Conservation (phyloP, 2,888 invertebrate species). For the Chouioia cunea region DNA sequence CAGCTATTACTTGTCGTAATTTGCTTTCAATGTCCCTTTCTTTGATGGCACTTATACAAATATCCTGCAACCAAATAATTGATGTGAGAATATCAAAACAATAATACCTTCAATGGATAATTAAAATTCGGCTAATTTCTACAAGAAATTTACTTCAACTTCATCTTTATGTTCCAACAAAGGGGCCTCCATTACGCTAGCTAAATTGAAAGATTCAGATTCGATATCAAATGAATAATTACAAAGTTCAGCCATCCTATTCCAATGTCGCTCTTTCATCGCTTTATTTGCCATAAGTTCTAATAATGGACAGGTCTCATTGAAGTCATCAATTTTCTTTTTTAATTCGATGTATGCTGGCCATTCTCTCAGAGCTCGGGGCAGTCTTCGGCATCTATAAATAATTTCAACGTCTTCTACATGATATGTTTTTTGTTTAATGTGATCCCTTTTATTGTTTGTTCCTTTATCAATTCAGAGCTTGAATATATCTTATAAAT, state of each 20-base stretch:
- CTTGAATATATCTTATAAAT: neutral
- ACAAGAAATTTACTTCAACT: slow-evolving; percentile 75
- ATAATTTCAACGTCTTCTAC: slow-evolving; percentile 17
- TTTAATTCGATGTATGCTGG: slow-evolving; percentile 88
- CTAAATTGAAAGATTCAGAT: slow-evolving; percentile 83
- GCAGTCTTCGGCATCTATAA: slow-evolving; percentile 82
- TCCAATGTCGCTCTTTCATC: slow-evolving; percentile 87
- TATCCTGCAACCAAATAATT: slow-evolving; percentile 72
- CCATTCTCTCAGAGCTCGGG: slow-evolving; percentile 89
- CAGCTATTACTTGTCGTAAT: slow-evolving; percentile 82
- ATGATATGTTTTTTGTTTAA: too few relatives aligned
- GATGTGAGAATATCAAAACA: neutral
- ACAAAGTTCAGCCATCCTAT: slow-evolving; percentile 72
- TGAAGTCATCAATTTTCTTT: slow-evolving; percentile 91
- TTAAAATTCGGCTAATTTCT: neutral
- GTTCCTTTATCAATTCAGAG: slow-evolving; percentile 14
- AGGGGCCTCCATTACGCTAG: slow-evolving; percentile 88
- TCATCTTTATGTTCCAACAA: slow-evolving; percentile 86
- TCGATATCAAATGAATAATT: slow-evolving; percentile 82
- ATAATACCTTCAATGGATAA: neutral
- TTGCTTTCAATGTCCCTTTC: slow-evolving; percentile 93
- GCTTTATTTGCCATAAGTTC: slow-evolving; percentile 91
- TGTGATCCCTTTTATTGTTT: too few relatives aligned
- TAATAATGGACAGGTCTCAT: slow-evolving; percentile 86
- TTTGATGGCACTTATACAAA: slow-evolving; percentile 90